Base-by-base conservation (phyloP, 2,113 vertebrate species). In the Amphiprion ocellaris region DNA sequence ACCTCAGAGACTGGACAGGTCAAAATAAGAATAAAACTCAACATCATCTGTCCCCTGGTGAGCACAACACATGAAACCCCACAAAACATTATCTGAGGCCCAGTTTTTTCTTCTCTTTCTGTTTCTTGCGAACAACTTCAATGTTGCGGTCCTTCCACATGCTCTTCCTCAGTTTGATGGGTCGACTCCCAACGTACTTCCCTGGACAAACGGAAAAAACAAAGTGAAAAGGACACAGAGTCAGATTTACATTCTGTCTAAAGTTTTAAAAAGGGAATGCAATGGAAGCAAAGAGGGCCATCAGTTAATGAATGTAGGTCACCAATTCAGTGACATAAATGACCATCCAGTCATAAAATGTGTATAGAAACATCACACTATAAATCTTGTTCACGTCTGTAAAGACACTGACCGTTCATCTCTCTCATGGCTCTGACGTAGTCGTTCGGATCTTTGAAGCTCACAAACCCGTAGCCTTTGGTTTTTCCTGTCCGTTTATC, bases 71-170 rank as follows among this genome's bases (percentile, higher is more conserved):
- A 39, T 3, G 14, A 2, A 5, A 12, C n/a, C 55, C 21, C 90
- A 5, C 30, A 6, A 5, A 37, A 37, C 7, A 37, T 37, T 96
- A 97, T 95, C 97, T 94, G 17, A 98, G 95, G 19, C 97, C 97
- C n/a, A 98, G 80, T 41, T 98, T 97, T 85, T 98, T 98, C 92
- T 97, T 97, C 87, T 98, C 97, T 75, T 96, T 96, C 72, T 97
- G 97, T 82, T 98, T 98, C 89, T 97, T 97, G 52, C 97, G 95
- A 14, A 98, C 97, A 0, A 97, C 93, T 3, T 98, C 97, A 5
- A 98, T 93, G 86, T 98, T 98, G 26, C 97, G 93, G 80, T 98
- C 97, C 83, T 95, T 97, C 97, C 97, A 98, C 95, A 96, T 96
- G 87, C 97, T 97, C 90, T 98, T 98, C 56, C 97, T 94, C 54